Percentiles rank a stretch among this genome's conserved stretches.
Evolutionary conservation across 2,888 invertebrate species (phyloP).

Genomic region (Agrenia bidenticulata): DNA sequence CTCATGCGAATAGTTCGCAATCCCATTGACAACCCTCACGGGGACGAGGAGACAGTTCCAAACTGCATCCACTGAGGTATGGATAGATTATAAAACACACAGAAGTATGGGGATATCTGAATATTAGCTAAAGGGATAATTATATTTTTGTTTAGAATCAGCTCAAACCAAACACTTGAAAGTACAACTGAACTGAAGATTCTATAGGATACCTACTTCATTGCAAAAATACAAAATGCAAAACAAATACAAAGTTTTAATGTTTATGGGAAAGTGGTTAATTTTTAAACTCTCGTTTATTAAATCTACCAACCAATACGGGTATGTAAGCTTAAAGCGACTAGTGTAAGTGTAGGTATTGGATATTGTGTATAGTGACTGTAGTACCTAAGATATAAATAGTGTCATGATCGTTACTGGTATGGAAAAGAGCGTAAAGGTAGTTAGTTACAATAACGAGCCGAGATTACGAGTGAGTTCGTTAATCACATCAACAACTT

Average conservation of each 20-base stretch:
- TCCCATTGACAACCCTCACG: constrained; percentile 33
- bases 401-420: no score
- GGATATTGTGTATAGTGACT: no score
- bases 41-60: constrained; percentile 41
- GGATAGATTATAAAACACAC: neutral
- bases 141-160: constrained; percentile 40
- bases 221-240: constrained; percentile 26
- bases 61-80: constrained; percentile 37
- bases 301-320: constrained; percentile 23
- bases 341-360: no score
- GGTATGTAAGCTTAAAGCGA: constrained; percentile 26
- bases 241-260: constrained; percentile 18
- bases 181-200: constrained; percentile 52
- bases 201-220: constrained; percentile 26
- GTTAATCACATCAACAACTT: neutral
- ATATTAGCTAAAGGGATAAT: no score
- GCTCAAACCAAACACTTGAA: constrained; percentile 47
- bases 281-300: neutral
- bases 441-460: neutral
- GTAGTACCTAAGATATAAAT: no score
- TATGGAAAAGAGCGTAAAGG: neutral
- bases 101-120: no score
- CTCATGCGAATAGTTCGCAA: constrained; percentile 47
- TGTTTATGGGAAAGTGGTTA: neutral
- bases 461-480: neutral